Percentiles rank a stretch among this genome's conserved stretches.
Evolutionary conservation across 2,797 vertebrate species (phyloP).

Genomic region (Myotis pilosus): DNA sequence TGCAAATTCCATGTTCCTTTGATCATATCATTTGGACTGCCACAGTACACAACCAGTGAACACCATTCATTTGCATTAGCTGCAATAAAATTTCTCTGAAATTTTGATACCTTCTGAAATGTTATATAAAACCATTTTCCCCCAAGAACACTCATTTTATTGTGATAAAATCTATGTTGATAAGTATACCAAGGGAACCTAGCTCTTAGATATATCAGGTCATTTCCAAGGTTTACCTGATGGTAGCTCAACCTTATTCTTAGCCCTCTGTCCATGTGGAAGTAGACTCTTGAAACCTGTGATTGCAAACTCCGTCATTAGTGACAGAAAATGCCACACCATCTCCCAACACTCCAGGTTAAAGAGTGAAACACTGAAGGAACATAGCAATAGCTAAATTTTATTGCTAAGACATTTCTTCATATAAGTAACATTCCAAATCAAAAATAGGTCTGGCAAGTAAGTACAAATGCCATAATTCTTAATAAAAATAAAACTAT

Average conservation of each 20-base stretch:
- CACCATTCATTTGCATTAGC: constrained; percentile 8
- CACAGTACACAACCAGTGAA: background rate
- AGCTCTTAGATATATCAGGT: background rate
- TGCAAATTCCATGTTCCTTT: background rate
- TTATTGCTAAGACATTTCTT: background rate
- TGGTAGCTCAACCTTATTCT: background rate
- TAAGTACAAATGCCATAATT: background rate
- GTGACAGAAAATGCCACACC: background rate
- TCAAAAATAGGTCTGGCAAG: background rate
- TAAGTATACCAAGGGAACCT: background rate
- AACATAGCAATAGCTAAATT: background rate
- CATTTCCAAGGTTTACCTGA: constrained; percentile 26
- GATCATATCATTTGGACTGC: background rate
- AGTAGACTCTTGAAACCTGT: background rate
- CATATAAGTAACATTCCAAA: background rate
- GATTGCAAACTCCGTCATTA: background rate
- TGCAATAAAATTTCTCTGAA: background rate
- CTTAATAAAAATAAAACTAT: background rate
- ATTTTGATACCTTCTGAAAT: background rate
- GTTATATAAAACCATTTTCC: background rate
- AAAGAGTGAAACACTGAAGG: background rate
- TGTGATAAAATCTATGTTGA: constrained; percentile 9
- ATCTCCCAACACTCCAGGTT: background rate
- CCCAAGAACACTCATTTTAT: background rate
- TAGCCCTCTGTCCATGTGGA: background rate